Conservation (phyloP, 2,797 vertebrate genomes). For the Eulemur rubriventer region DNA sequence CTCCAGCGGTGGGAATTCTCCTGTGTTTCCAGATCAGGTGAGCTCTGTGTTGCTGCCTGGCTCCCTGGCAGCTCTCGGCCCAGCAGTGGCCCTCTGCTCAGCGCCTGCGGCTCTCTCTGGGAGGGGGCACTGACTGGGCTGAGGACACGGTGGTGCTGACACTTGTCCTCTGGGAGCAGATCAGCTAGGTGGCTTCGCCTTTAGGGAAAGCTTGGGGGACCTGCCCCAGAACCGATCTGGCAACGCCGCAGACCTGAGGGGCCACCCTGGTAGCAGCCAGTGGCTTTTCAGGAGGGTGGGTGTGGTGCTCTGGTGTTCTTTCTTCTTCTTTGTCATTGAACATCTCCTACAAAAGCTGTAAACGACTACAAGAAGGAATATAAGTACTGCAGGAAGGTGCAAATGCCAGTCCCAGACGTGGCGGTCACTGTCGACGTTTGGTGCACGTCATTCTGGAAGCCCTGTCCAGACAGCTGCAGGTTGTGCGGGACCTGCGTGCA, state of each 20-base stretch:
- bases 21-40: neutral
- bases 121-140: no score
- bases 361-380: neutral
- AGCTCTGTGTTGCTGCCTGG: no score
- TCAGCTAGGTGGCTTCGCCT: neutral
- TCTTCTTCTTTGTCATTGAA: neutral
- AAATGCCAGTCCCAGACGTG: no score
- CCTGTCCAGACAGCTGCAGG: neutral
- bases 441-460: rapidly evolving
- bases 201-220: neutral
- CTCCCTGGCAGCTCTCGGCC: neutral
- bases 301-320: rapidly evolving
- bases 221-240: rapidly evolving
- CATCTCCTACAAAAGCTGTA: neutral
- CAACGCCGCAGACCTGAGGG: neutral
- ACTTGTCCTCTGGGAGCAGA: rapidly evolving
- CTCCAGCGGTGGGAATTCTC: no score
- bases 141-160: rapidly evolving
- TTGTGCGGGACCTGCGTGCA: rapidly evolving
- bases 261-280: no score
- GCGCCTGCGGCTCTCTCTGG: neutral
- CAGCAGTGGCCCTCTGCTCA: neutral
- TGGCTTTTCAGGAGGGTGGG: neutral
- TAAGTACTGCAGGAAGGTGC: neutral
- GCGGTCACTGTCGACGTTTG: rapidly evolving